Percentiles rank a stretch among this genome's conserved stretches.
Conservation (phyloP, 1,140 invertebrate genomes). For the Apis laboriosa region DNA sequence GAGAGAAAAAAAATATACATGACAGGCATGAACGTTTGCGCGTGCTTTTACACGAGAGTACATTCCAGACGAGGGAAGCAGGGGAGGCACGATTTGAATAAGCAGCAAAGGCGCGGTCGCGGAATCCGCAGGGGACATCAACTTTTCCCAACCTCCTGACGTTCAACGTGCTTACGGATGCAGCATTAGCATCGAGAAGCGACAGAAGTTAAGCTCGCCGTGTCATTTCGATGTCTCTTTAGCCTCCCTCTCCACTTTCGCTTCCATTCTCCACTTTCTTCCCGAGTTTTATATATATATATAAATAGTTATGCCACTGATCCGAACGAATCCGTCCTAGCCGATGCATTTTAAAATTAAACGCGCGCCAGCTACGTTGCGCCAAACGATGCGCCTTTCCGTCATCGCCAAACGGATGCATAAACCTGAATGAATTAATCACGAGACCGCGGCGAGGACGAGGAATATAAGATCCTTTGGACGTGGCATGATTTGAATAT, state of each 20-base stretch:
- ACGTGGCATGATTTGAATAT: conserved; percentile 1
- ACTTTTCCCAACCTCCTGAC: conserved; percentile 69
- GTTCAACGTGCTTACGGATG: conserved; percentile 60
- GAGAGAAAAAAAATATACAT: background rate
- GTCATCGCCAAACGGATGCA: conserved; percentile 56
- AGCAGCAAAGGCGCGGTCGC: conserved; percentile 62
- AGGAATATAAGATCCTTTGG: background rate
- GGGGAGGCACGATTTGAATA: conserved; percentile 71
- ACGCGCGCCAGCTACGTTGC: conserved; percentile 44
- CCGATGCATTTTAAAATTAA: conserved; percentile 60
- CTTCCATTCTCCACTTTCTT: conserved; percentile 37
- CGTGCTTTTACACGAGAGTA: conserved; percentile 20
- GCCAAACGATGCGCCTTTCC: conserved; percentile 28
- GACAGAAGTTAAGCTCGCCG: conserved; percentile 74
- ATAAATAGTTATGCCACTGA: conserved; percentile 25
- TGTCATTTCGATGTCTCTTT: conserved; percentile 78
- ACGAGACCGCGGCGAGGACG: conserved; percentile 4
- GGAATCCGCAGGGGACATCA: conserved; percentile 72
- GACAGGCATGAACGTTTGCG: conserved; percentile 1
- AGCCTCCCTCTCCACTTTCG: conserved; percentile 49
- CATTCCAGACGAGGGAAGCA: conserved; percentile 45
- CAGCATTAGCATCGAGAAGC: conserved; percentile 76
- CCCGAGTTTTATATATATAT: background rate
- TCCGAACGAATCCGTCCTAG: conserved; percentile 1
- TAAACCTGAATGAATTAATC: conserved; percentile 59